Evolutionary conservation across 2,113 vertebrate genomes (phyloP).

Genomic region (Rhea pennata): DNA sequence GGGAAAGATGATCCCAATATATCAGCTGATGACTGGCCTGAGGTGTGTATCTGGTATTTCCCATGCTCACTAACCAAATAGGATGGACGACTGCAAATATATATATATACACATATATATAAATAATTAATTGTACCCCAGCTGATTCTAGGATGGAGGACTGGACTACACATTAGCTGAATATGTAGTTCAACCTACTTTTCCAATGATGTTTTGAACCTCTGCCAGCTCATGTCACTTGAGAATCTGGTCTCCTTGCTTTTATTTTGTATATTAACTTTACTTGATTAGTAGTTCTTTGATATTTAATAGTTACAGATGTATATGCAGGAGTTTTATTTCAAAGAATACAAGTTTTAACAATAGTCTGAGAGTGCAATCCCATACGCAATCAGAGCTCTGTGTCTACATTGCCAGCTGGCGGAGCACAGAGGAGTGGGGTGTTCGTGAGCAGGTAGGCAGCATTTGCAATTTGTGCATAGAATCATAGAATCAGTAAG

Average conservation of each 20-base stretch:
- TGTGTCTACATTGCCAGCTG: neutral
- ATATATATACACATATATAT: neutral
- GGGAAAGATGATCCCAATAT: neutral
- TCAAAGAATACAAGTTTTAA: slow-evolving; percentile 12
- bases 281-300: slow-evolving; percentile 15
- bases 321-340: neutral
- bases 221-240: neutral
- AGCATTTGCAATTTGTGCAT: neutral
- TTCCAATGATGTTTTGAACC: neutral
- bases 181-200: neutral
- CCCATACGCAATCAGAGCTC: neutral
- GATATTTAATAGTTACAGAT: neutral
- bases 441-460: neutral
- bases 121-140: slow-evolving; percentile 12
- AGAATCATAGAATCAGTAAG: too few species aligned
- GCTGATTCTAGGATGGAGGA: neutral
- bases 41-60: neutral
- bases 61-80: neutral
- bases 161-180: neutral
- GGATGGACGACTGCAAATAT: neutral
- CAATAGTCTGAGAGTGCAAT: neutral
- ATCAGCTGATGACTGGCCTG: neutral
- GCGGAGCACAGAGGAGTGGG: rapidly evolving
- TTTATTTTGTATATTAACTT: slow-evolving; percentile 1
- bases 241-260: neutral